A percentile compares a stretch with the other conserved stretches of the same genome.
These are phyloP conservation scores for Nysson spinosus DNA, from an alignment of 2,888 invertebrate genomes.

Conservation along the genomic window DNA sequence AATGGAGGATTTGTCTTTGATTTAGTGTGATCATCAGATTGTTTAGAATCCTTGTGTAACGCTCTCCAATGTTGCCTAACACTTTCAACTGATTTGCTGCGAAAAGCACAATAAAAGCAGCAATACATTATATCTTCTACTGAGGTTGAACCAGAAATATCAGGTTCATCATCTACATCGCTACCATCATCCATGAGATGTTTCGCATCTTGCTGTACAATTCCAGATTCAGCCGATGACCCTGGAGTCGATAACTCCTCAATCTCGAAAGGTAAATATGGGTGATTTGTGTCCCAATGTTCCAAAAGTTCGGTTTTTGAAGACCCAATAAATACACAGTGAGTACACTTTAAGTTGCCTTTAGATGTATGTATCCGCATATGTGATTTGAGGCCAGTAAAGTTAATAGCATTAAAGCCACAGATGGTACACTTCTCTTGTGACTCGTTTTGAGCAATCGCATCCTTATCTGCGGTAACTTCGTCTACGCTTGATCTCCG, in stretches of 20 bases:
- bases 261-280: slow-evolving; percentile 59
- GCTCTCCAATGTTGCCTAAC: slow-evolving; percentile 67
- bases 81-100: slow-evolving; percentile 59
- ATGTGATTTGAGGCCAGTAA: slow-evolving; percentile 66
- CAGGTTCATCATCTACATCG: slow-evolving; percentile 61
- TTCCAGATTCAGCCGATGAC: slow-evolving; percentile 20
- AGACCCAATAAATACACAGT: slow-evolving; percentile 68
- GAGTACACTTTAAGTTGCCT: slow-evolving; percentile 66
- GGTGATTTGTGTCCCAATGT: slow-evolving; percentile 70
- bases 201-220: slow-evolving; percentile 13
- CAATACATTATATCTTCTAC: slow-evolving; percentile 55
- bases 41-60: slow-evolving; percentile 56
- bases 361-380: slow-evolving; percentile 62
- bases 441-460: slow-evolving; percentile 9
- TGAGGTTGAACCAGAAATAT: too few species aligned
- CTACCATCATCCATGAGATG: slow-evolving; percentile 49
- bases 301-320: slow-evolving; percentile 64
- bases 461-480: background rate
- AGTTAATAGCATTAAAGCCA: slow-evolving; percentile 65
- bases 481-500: slow-evolving; percentile 34
- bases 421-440: slow-evolving; percentile 62
- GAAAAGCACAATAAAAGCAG: slow-evolving; percentile 68
- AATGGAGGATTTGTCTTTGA: slow-evolving; percentile 53
- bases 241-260: slow-evolving; percentile 26
- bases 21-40: slow-evolving; percentile 1